Evolutionary conservation across 2,888 invertebrate species (phyloP), one percentile per base, ranked within the genome.

Genomic region (Troides oblongomaculatus): DNA sequence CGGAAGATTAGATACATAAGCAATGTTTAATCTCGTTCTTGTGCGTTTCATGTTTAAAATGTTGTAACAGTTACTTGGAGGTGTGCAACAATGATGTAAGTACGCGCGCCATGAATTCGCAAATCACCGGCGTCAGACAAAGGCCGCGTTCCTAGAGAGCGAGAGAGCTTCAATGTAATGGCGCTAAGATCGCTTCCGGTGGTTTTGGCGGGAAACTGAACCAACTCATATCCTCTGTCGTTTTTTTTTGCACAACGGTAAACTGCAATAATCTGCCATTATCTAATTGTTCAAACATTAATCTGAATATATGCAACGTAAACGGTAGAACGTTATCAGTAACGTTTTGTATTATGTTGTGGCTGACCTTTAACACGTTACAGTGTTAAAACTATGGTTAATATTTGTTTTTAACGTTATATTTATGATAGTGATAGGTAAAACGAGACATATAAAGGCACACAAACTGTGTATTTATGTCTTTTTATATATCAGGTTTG

Each of bases 131-230:
- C 76, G 77, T 78, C 77, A 73, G 73, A 71, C 85, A 85, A 85
- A 86, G 79, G 77, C 73, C 74, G 76, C 77, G 78, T 79, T 82
- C 78, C 81, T 83, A 80, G 82, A 85, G 82, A 83, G 82, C 76
- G 77, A 80, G 82, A 85, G 82, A 83, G 82, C 76, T 77, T 74
- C 75, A 72, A 73, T 70, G 73, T 79, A 78, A 78, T 77, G 66
- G 56, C 63, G 43, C 43, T 43, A 30, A 39, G 66, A 21, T 46
- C 62, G 59, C 43, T 63, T 63, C 65, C 70, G 39, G 53, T 17
- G 0, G 36, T 58, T 62, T 67, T 61, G 67, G 62, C 64, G 61
- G 67, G 67, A 71, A 70, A 50, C 58, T 56, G 21, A 58, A 66
- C 60, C 18, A 59, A 39, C 59, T 30, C 30, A 5, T 30, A 62